Evolutionary conservation across 2,113 vertebrate species (phyloP).

Genomic region (Lophius piscatorius): DNA sequence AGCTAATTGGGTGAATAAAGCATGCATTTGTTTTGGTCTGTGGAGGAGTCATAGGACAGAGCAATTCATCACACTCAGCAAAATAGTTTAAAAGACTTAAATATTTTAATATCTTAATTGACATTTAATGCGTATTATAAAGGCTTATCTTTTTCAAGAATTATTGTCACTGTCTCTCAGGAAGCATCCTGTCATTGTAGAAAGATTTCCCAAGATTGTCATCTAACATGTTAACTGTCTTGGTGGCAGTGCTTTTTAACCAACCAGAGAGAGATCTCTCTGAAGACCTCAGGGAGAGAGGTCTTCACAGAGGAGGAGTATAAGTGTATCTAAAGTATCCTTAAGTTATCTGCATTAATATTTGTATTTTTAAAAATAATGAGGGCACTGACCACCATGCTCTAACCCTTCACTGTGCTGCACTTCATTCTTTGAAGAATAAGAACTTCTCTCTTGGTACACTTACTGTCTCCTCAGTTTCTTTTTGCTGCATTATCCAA

Average conservation of each 20-base stretch:
- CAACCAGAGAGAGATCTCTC: conserved; percentile 24
- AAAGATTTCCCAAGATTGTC: conserved; percentile 2
- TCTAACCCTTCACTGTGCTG: background rate
- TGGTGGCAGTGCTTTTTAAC: background rate
- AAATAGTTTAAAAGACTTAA: too few species aligned
- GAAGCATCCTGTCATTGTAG: background rate
- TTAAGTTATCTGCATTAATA: conserved; percentile 31
- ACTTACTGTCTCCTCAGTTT: too few species aligned
- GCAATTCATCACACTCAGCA: too few species aligned
- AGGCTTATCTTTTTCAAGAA: too few species aligned
- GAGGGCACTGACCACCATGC: background rate
- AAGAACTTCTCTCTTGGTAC: too few species aligned
- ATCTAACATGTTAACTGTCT: conserved; percentile 23
- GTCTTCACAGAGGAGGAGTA: background rate
- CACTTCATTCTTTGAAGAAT: too few species aligned
- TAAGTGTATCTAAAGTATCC: background rate
- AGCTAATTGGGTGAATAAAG: too few species aligned
- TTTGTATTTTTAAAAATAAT: conserved; percentile 20
- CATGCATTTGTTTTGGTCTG: too few species aligned
- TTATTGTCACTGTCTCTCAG: background rate
- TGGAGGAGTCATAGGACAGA: too few species aligned
- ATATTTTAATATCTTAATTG: background rate
- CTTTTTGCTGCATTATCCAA: too few species aligned
- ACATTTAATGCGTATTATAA: background rate
- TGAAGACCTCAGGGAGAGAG: conserved; percentile 10